Percentiles rank a stretch among this genome's conserved stretches.
phyloP scores from a whole-genome alignment of 1,140 invertebrate genomes.

The Diplogasteroides magnus region DNA sequence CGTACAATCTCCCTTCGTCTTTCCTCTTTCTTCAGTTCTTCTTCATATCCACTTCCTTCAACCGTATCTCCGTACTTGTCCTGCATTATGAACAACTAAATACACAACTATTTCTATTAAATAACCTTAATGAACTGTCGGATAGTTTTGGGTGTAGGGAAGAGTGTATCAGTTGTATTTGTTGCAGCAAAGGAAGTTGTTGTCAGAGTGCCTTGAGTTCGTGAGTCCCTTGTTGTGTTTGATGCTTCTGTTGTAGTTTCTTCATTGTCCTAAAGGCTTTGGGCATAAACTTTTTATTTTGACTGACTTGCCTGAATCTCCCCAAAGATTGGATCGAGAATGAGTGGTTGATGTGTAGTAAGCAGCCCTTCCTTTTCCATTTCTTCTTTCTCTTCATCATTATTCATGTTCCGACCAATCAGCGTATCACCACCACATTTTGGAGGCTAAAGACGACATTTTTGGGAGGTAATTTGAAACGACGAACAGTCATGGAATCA shows the following conservation, averaged over 20 bases:
- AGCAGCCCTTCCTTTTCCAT: constrained; percentile 39
- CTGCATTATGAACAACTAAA: too few species aligned
- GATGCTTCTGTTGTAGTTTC: constrained; percentile 13
- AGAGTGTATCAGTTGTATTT: constrained; percentile 6
- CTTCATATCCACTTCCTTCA: constrained; percentile 2
- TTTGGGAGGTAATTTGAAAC: neutral
- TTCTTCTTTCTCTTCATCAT: constrained; percentile 29
- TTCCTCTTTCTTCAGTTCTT: constrained; percentile 8
- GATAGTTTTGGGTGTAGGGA: constrained; percentile 2
- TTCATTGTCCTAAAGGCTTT: constrained; percentile 9
- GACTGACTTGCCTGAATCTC: constrained; percentile 21
- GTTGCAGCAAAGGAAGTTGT: constrained; percentile 30
- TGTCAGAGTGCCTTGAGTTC: constrained; percentile 19
- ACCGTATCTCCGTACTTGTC: too few species aligned
- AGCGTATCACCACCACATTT: constrained; percentile 35
- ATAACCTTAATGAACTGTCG: constrained; percentile 1
- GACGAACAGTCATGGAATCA: constrained; percentile 36
- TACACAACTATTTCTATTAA: too few species aligned
- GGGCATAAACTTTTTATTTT: neutral
- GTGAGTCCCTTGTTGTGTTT: constrained; percentile 15
- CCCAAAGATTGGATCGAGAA: constrained; percentile 8
- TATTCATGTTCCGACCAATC: constrained; percentile 10
- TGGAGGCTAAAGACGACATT: constrained; percentile 39
- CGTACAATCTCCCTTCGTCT: constrained; percentile 14
- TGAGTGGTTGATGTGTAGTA: constrained; percentile 12